Conservation (phyloP, 2,797 vertebrate species). For the Onychomys torridus region DNA sequence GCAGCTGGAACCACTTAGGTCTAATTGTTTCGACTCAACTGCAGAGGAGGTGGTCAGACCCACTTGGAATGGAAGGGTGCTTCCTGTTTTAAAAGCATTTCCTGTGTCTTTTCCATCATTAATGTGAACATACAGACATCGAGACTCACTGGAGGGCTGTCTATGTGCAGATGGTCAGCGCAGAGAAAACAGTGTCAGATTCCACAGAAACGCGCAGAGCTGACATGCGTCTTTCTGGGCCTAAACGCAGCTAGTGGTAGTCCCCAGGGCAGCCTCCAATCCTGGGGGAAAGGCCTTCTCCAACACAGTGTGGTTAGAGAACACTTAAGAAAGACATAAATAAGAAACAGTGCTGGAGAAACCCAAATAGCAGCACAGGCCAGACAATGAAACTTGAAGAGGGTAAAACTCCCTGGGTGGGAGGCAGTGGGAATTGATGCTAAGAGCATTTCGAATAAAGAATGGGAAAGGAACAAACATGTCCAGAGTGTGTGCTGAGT, state of each 20-base stretch:
- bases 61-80: neutral
- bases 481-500: neutral
- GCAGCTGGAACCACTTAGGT: conserved; percentile 63
- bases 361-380: neutral
- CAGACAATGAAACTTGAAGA: conserved; percentile 27
- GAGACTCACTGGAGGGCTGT: neutral
- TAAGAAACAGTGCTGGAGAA: conserved; percentile 39
- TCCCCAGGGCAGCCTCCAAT: neutral
- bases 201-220: neutral
- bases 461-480: neutral
- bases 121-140: neutral
- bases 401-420: neutral
- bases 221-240: neutral
- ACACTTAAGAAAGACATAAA: conserved; percentile 26
- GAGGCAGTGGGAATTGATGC: neutral
- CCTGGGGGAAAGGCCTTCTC: neutral
- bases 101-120: neutral
- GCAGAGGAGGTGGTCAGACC: neutral
- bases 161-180: neutral
- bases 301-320: neutral
- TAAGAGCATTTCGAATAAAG: neutral
- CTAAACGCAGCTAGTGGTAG: neutral
- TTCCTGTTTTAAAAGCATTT: neutral
- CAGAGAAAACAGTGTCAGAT: neutral
- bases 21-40: neutral